phyloP scores from a whole-genome alignment of 1,140 invertebrate species.

The Ceratina calcarata region DNA sequence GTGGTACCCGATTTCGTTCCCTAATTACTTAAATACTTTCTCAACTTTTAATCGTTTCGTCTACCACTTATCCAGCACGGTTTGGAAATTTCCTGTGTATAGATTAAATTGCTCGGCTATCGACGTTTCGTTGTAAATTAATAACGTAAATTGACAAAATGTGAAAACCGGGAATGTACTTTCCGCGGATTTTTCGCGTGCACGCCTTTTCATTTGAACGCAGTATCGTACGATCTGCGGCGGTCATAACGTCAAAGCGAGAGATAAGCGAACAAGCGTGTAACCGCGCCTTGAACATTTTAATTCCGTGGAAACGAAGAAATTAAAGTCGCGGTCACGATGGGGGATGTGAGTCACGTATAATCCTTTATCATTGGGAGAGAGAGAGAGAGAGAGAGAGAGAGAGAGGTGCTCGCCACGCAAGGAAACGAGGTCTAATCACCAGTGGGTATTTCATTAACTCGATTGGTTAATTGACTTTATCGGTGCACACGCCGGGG shows the following conservation, averaged over 20 bases:
- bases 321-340: constrained; percentile 1
- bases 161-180: no score
- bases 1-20: not conserved
- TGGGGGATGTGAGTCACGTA: constrained; percentile 52
- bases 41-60: constrained; percentile 24
- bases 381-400: not conserved
- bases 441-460: constrained; percentile 73
- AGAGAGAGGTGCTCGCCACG: constrained; percentile 7
- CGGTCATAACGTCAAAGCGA: constrained; percentile 4
- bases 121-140: no score
- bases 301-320: constrained; percentile 38
- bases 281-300: constrained; percentile 9
- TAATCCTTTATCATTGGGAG: constrained; percentile 17
- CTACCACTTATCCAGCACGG: not conserved
- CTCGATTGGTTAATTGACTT: constrained; percentile 76
- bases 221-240: no score
- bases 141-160: no score
- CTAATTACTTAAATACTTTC: constrained; percentile 37
- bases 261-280: constrained; percentile 17
- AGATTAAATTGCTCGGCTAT: not conserved
- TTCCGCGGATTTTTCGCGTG: no score
- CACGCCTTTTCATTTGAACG: no score
- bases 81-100: no score
- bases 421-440: constrained; percentile 52
- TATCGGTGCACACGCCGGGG: constrained; percentile 61